Percentiles rank a stretch among this genome's conserved stretches.
These are phyloP conservation scores for Bombus pyrosoma DNA, from an alignment of 1,140 invertebrate genomes.

Conservation along the genomic window DNA sequence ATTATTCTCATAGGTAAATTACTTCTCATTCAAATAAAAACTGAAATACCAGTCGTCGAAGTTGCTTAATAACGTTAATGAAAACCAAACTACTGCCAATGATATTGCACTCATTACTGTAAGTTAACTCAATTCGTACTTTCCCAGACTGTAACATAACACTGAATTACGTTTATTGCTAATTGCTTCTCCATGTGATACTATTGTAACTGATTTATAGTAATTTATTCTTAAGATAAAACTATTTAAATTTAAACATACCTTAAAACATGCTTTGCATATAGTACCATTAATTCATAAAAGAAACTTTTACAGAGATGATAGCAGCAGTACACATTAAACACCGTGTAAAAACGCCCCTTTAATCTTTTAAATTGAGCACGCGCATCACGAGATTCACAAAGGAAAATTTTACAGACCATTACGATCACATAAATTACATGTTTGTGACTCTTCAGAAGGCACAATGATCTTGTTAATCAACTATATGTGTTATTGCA, in stretches of 20 bases:
- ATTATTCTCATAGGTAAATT: not conserved
- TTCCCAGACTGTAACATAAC: not conserved
- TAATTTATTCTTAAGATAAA: not conserved
- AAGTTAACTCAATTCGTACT: not conserved
- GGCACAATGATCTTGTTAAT: not conserved
- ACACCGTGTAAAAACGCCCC: not conserved
- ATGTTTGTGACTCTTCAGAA: not conserved
- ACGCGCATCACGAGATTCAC: too few relatives aligned
- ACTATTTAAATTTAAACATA: not conserved
- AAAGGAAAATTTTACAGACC: not conserved
- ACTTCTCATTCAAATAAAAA: not conserved
- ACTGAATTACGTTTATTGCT: not conserved
- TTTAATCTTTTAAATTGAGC: not conserved
- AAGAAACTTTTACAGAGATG: not conserved
- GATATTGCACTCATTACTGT: not conserved
- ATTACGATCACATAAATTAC: not conserved
- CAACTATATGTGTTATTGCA: not conserved
- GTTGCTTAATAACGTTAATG: slow-evolving; percentile 6
- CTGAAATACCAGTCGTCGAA: not conserved
- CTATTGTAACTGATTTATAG: not conserved
- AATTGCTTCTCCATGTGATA: not conserved
- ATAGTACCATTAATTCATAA: not conserved
- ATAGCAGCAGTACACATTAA: not conserved
- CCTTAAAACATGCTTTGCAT: not conserved
- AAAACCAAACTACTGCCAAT: not conserved